These are phyloP conservation scores for Campopleginae sp. DNA, from an alignment of 2,888 invertebrate species.

Conservation along the genomic window DNA sequence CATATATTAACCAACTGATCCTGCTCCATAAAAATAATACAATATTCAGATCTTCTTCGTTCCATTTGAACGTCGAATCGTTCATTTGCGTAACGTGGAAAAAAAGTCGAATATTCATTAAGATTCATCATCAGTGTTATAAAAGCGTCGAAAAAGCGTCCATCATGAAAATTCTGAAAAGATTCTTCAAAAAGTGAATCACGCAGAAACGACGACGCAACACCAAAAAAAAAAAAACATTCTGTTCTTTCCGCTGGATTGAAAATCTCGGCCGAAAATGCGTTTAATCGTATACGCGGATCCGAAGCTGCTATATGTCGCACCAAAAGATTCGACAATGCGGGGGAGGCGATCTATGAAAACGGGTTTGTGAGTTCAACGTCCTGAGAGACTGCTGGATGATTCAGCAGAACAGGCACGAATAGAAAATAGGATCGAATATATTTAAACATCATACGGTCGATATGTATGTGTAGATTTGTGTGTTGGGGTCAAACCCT, in stretches of 20 bases:
- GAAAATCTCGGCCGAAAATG: not conserved
- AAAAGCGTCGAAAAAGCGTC: not conserved
- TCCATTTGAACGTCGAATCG: too few species aligned
- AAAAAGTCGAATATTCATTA: too few species aligned
- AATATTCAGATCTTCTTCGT: too few species aligned
- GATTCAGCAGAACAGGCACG: conserved; percentile 29
- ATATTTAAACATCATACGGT: not conserved
- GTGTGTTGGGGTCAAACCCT: not conserved
- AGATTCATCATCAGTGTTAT: too few species aligned
- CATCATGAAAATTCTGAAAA: not conserved
- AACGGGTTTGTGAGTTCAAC: conserved; percentile 58
- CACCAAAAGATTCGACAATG: conserved; percentile 14
- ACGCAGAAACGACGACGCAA: not conserved
- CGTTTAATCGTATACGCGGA: not conserved
- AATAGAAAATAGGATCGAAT: conserved; percentile 37
- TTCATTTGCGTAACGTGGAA: too few species aligned
- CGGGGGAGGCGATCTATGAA: conserved; percentile 48
- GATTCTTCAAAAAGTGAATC: not conserved
- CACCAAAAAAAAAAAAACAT: not conserved
- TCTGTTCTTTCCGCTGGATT: not conserved
- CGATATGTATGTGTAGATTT: not conserved
- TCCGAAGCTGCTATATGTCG: not conserved
- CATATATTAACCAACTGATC: too few species aligned
- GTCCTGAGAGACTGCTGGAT: conserved; percentile 48
- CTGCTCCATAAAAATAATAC: too few species aligned